Conservation (phyloP, 2,888 invertebrate species). For the Pachycephus smyrnensis region DNA sequence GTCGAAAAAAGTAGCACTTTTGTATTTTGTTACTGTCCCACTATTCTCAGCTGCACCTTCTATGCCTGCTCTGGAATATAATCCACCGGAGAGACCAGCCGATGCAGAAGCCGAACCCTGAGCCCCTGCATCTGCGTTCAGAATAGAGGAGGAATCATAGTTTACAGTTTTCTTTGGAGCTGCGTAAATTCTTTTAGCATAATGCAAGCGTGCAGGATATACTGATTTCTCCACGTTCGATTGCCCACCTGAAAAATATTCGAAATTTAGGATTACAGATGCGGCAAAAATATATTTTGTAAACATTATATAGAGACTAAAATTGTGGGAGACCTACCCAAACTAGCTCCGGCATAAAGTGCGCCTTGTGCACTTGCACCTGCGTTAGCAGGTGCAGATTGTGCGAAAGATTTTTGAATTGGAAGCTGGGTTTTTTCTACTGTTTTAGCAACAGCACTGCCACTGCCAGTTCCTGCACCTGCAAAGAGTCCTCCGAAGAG, state of each 20-base stretch:
- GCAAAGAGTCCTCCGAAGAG: conserved; percentile 60
- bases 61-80: conserved; percentile 20
- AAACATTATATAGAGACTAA: neutral
- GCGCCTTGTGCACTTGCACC: neutral
- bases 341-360: neutral
- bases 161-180: conserved; percentile 11
- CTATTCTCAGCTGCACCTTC: conserved; percentile 15
- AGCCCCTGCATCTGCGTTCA: conserved; percentile 56
- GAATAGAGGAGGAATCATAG: conserved; percentile 51
- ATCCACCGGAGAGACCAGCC: conserved; percentile 15
- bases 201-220: conserved; percentile 47
- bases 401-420: neutral
- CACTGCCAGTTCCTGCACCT: conserved; percentile 45
- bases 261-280: neutral
- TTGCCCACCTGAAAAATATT: conserved; percentile 1
- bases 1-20: conserved; percentile 67
- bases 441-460: neutral
- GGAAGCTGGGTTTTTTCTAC: neutral
- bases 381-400: neutral
- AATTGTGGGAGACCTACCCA: neutral
- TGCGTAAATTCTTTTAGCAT: conserved; percentile 43
- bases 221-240: conserved; percentile 32
- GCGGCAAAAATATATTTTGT: neutral
- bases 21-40: conserved; percentile 37
- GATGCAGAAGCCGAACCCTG: conserved; percentile 20